A percentile compares a stretch with the other conserved stretches of the same genome.
Evolutionary conservation across 2,888 invertebrate genomes (phyloP).

Genomic region (Bedellia somnulentella): DNA sequence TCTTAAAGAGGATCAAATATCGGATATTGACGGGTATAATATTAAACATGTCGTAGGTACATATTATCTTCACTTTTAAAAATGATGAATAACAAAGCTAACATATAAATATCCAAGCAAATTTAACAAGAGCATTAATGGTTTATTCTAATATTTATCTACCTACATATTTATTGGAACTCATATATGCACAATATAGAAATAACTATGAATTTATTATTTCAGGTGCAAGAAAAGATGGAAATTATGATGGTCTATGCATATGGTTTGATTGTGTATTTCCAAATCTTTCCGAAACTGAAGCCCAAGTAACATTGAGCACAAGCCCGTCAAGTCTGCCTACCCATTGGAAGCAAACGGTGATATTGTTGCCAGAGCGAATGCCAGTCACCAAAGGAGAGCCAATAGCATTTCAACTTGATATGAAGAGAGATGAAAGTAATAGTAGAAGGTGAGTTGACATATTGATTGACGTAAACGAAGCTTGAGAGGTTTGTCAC

Average conservation of each 20-base stretch:
- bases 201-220: neutral
- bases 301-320: slow-evolving; percentile 65
- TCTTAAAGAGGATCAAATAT: slow-evolving; percentile 59
- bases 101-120: too few species aligned
- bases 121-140: too few species aligned
- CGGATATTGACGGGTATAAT: slow-evolving; percentile 63
- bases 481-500: too few species aligned
- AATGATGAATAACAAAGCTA: too few species aligned
- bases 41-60: slow-evolving; percentile 64
- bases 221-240: slow-evolving; percentile 43
- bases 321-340: slow-evolving; percentile 72
- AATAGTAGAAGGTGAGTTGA: slow-evolving; percentile 42
- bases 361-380: slow-evolving; percentile 74
- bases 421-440: slow-evolving; percentile 51
- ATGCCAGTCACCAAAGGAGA: slow-evolving; percentile 58
- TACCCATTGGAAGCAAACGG: slow-evolving; percentile 95
- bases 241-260: slow-evolving; percentile 72
- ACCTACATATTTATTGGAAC: too few species aligned
- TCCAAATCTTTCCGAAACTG: slow-evolving; percentile 54
- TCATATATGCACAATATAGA: neutral
- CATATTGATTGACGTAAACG: neutral
- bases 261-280: slow-evolving; percentile 82
- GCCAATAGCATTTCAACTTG: slow-evolving; percentile 71
- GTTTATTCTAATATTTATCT: too few species aligned
- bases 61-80: slow-evolving; percentile 8